Evolutionary conservation across 2,797 vertebrate species (phyloP).

Genomic region (Cephalopachus bancanus): DNA sequence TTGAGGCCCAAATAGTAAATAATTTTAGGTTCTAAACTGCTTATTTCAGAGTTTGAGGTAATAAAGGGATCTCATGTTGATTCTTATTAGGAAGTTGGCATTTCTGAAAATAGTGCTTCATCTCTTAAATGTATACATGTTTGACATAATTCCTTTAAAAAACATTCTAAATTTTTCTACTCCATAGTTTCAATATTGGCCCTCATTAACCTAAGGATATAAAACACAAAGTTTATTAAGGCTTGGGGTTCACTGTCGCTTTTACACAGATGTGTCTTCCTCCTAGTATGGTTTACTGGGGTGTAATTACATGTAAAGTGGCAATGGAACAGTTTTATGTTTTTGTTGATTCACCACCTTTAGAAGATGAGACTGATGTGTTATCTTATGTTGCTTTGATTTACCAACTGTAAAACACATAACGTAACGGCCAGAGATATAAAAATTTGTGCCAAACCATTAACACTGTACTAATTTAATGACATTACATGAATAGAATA

Average conservation of each 20-base stretch:
- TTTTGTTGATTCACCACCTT: background rate
- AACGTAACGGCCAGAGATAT: background rate
- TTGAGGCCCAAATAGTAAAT: slow-evolving; percentile 4
- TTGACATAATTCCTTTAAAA: background rate
- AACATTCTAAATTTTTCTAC: background rate
- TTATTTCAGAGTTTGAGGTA: slow-evolving; percentile 29
- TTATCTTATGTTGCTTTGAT: background rate
- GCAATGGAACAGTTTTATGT: background rate
- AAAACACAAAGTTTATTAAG: background rate
- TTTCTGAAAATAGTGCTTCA: slow-evolving; percentile 18
- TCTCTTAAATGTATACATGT: background rate
- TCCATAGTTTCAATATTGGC: background rate
- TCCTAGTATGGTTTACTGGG: background rate
- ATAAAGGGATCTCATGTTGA: background rate
- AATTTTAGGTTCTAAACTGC: background rate
- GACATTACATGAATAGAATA: background rate
- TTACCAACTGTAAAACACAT: slow-evolving; percentile 17
- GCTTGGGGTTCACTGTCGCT: background rate
- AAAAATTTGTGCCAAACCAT: background rate
- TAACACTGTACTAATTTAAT: background rate
- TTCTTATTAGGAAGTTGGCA: background rate
- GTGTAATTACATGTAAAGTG: background rate
- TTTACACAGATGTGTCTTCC: background rate
- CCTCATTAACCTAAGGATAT: background rate
- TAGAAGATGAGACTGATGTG: background rate